Evolutionary conservation across 2,113 vertebrate genomes (phyloP), one percentile per base, ranked within the genome.

Genomic region (Lasiurus cinereus): DNA sequence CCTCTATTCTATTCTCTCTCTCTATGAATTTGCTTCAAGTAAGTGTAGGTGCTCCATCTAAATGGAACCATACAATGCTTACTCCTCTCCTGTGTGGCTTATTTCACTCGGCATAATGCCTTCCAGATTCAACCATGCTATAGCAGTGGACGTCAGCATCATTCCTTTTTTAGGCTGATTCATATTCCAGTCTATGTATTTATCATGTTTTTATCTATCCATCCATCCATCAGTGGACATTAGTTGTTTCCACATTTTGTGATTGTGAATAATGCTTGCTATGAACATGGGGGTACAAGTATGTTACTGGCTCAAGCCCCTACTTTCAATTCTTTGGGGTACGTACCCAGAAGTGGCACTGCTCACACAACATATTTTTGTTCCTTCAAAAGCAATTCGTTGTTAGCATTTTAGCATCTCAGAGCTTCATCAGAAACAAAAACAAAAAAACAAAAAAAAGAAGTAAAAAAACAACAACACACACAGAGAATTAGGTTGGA

Each of bases 341-440:
- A 29, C 12, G 36, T 19, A 80, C 9, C n/a, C 43, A 93, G 66
- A 83, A 77, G 59, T 8, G n/a, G 39, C 93, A 90, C 2, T 78
- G 73, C 62, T 88, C 62, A 70, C 78, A 83, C 96, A 95, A 74
- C 13, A 8, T 50, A 87, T 73, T 64, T 93, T 52, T 59, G 48
- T 82, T 92, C 43, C 43, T 69, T 91, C 70, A 69, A 95, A 93
- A 85, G 50, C 48, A 91, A 88, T 72, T 36, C 39, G 4, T 62
- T 54, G 4, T 46, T 66, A 62, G 50, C 50, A 24, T n/a, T 88
- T 85, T 78, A 62, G 33, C 43, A 64, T 85, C 62, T 21, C 14
- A 90, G 3, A 13, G 8, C 29, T 52, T 69, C 29, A 29, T 27
- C 31, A 39, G 39, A 39, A 39, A 39, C 39, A 39, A 39, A 3